Base-by-base conservation (phyloP, 1,140 invertebrate species). In the Saxidomus purpurata region DNA sequence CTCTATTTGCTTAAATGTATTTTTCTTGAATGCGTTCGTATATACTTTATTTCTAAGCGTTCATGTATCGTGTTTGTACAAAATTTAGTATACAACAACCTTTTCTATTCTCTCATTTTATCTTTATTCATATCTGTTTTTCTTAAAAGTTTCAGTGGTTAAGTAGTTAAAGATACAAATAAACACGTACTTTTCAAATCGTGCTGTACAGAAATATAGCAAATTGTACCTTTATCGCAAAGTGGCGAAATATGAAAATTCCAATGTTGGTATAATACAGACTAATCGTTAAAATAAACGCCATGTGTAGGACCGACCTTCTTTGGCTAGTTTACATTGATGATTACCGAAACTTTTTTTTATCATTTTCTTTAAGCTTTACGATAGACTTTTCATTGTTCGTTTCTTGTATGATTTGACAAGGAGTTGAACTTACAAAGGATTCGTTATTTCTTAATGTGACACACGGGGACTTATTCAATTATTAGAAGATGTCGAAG, bases 211-310 rank as follows among this genome's bases (percentile, higher is more conserved):
- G n/a, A n/a, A n/a, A n/a, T n/a, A n/a, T n/a, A n/a, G n/a, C n/a
- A 25, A 63, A 28, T 0, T 8, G 8, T 63, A 63, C 59, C 59
- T 63, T 63, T 79, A 52, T 25, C 28, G 28, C 49, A 59, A 79
- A 52, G 47, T 79, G 31, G 36, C 47, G n/a, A 55, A 49, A 34
- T 38, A 59, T 31, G 25, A 52, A 79, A 55, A 79, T 79, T 79
- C 76, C 76, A 59, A 36, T 55, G 76, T 79, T 79, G 76, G 34
- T 52, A 25, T 31, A 79, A 79, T 55, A 79, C 49, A 79, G 8
- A 38, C 28, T 40, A 79, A 79, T 79, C 47, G 47, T 79, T 79
- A 34, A 79, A 79, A 79, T 55, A 79, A 79, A 79, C 76, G 15
- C 17, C 28, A 79, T 52, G 31, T 52, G 11, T 36, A 13, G 13